Conservation (phyloP, 2,888 invertebrate species). For the Lobophora halterata region DNA sequence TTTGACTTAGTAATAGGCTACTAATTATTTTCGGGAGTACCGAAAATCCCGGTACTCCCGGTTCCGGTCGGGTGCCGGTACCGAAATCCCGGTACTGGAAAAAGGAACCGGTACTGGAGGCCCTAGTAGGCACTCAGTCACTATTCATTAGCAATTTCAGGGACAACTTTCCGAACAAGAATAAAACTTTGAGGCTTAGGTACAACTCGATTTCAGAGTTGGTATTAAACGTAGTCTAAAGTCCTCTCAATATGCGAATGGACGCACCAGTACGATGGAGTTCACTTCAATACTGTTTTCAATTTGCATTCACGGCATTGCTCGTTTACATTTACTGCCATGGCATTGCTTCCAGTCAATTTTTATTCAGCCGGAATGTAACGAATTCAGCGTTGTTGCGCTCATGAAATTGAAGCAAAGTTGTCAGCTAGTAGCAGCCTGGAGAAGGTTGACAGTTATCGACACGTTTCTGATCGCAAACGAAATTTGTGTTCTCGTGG, state of each 20-base stretch:
- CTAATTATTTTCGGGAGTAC: too few relatives aligned
- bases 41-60: too few relatives aligned
- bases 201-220: slow-evolving; percentile 23
- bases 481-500: slow-evolving; percentile 39
- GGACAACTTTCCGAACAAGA: slow-evolving; percentile 30
- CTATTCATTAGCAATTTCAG: slow-evolving; percentile 30
- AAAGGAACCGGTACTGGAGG: too few relatives aligned
- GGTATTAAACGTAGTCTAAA: slow-evolving; percentile 18
- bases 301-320: slow-evolving; percentile 20
- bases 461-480: slow-evolving; percentile 33
- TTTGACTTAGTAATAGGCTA: too few relatives aligned
- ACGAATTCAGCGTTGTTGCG: slow-evolving; percentile 20
- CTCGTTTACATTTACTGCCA: slow-evolving; percentile 17
- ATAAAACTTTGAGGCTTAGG: slow-evolving; percentile 29
- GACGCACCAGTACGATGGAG: slow-evolving; percentile 11
- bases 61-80: too few relatives aligned
- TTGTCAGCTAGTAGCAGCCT: too few relatives aligned
- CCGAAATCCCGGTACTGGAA: too few relatives aligned
- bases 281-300: slow-evolving; percentile 16
- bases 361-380: slow-evolving; percentile 28
- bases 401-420: slow-evolving; percentile 28
- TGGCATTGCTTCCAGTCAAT: slow-evolving; percentile 33
- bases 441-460: slow-evolving; percentile 45
- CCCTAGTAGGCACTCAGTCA: slow-evolving; percentile 22
- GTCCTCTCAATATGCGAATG: slow-evolving; percentile 23